phyloP scores from a whole-genome alignment of 2,797 vertebrate genomes.

The Crocidura indochinensis region DNA sequence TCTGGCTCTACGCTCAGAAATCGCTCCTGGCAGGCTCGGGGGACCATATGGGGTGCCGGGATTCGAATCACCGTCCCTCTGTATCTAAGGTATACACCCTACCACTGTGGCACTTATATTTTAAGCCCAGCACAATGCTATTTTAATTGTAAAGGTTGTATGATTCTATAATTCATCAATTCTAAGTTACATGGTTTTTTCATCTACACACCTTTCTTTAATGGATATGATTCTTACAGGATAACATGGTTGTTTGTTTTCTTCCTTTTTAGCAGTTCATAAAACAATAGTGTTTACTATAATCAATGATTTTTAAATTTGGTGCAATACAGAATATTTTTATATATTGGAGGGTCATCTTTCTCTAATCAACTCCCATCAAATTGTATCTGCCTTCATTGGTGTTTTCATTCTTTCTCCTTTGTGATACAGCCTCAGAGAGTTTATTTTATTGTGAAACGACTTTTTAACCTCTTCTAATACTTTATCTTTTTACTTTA shows the following conservation, averaged over 20 bases:
- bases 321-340: not conserved
- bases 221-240: not conserved
- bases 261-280: not conserved
- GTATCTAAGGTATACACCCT: too few species aligned
- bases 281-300: not conserved
- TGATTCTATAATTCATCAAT: not conserved
- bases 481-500: not conserved
- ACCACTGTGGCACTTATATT: too few species aligned
- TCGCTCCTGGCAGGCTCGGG: too few species aligned
- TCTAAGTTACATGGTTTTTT: conserved; percentile 1
- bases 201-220: not conserved
- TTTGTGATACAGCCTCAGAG: not conserved
- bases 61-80: too few species aligned
- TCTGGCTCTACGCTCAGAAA: too few species aligned
- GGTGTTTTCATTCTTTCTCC: conserved; percentile 25
- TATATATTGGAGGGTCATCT: not conserved
- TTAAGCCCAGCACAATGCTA: not conserved
- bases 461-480: not conserved
- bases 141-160: not conserved
- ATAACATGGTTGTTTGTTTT: not conserved
- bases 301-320: not conserved
- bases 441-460: conserved; percentile 1
- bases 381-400: not conserved
- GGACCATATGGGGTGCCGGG: too few species aligned
- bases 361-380: not conserved